Evolutionary conservation across 2,113 vertebrate genomes (phyloP).

Genomic region (Arothron firmamentum): DNA sequence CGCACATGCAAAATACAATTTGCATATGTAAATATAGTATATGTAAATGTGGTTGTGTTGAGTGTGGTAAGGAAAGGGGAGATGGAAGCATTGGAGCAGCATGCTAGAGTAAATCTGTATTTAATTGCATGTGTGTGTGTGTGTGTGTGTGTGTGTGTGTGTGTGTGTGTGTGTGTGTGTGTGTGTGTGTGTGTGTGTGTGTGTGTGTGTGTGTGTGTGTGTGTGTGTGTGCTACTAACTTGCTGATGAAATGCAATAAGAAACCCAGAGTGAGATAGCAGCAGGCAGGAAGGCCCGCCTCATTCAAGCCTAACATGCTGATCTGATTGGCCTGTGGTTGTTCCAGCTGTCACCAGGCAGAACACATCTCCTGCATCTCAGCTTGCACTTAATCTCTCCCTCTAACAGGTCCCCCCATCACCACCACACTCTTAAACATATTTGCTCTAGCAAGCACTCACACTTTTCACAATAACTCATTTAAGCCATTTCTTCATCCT

Average conservation of each 20-base stretch:
- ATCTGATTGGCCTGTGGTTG: conserved; percentile 68
- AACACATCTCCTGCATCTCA: conserved; percentile 70
- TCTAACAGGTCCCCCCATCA: conserved; percentile 49
- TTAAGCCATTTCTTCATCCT: conserved; percentile 23
- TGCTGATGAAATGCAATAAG: conserved; percentile 48
- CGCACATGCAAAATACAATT: conserved; percentile 21
- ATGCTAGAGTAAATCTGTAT: conserved; percentile 5
- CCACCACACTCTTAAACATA: conserved; percentile 33
- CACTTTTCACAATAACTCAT: conserved; percentile 17
- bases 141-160: conserved; percentile 12
- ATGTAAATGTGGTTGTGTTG: not conserved
- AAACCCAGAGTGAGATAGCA: conserved; percentile 35
- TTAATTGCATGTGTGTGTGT: conserved; percentile 12
- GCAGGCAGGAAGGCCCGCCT: conserved; percentile 64
- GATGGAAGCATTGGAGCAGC: too few relatives aligned
- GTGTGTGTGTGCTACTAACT: conserved; percentile 27
- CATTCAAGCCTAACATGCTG: conserved; percentile 50
- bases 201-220: conserved; percentile 4
- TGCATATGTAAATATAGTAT: conserved; percentile 48
- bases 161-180: conserved; percentile 17
- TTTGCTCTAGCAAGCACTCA: conserved; percentile 46
- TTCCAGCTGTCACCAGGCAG: conserved; percentile 81
- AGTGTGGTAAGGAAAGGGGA: conserved; percentile 1
- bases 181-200: conserved; percentile 16
- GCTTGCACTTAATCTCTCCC: conserved; percentile 70